Evolutionary conservation across 2,113 vertebrate species (phyloP).

Genomic region (Erpornis zantholeuca): DNA sequence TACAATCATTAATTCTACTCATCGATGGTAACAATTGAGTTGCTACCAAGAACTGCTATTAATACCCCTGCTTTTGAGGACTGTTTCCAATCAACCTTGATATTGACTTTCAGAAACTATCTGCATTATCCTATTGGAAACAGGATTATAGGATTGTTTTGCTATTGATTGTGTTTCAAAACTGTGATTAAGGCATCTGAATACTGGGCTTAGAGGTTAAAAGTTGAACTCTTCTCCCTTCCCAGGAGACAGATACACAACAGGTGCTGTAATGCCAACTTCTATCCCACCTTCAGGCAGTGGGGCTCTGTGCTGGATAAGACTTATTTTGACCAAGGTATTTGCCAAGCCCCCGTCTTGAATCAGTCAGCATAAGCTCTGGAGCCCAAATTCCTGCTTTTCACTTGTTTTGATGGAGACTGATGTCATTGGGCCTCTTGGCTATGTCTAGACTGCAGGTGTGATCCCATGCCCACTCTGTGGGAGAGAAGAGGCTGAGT

Average conservation of each 20-base stretch:
- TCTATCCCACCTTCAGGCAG: background rate
- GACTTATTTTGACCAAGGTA: background rate
- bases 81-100: background rate
- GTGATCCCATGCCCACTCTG: background rate
- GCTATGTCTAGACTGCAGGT: background rate
- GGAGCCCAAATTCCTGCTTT: background rate
- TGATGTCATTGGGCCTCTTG: background rate
- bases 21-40: accelerated
- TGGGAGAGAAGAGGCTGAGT: background rate
- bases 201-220: background rate
- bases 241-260: background rate
- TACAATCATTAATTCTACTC: background rate
- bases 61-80: background rate
- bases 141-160: conserved; percentile 6
- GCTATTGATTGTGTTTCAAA: background rate
- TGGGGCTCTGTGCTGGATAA: background rate
- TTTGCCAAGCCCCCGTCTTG: background rate
- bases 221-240: background rate
- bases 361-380: background rate
- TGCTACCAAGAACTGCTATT: background rate
- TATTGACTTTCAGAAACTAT: background rate
- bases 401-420: background rate
- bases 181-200: background rate
- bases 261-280: background rate
- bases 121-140: background rate